These are phyloP conservation scores for Acrocephalus kingi DNA, from an alignment of 2,113 vertebrate genomes.

Conservation along the genomic window DNA sequence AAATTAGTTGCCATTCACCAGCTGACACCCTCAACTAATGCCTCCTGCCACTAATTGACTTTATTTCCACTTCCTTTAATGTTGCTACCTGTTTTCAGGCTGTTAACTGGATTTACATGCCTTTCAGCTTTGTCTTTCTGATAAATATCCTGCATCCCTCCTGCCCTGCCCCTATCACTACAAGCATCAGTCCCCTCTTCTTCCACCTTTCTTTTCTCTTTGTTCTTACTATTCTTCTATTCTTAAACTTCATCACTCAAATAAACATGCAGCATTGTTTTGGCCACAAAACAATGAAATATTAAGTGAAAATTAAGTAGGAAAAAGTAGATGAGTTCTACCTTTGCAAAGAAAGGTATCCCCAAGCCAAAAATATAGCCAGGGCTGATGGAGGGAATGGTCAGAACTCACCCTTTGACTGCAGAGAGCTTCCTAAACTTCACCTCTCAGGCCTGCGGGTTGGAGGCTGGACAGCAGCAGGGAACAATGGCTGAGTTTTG, in stretches of 20 bases:
- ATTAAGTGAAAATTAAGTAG: neutral
- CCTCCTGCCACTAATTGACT: slow-evolving; percentile 44
- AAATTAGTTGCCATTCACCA: slow-evolving; percentile 28
- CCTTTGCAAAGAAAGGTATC: neutral
- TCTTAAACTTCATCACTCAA: neutral
- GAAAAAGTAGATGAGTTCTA: neutral
- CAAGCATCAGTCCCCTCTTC: neutral
- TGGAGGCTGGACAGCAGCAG: neutral
- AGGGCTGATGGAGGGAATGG: rapidly evolving
- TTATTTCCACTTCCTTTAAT: slow-evolving; percentile 58
- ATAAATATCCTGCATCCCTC: neutral
- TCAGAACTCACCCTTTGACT: neutral
- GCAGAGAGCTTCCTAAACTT: neutral
- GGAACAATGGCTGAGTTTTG: neutral
- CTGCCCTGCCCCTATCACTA: neutral
- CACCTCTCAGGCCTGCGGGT: neutral
- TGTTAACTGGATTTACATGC: slow-evolving; percentile 46
- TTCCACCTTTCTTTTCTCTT: neutral
- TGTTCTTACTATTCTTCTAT: neutral
- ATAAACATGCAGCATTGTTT: neutral
- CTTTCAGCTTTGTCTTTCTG: neutral
- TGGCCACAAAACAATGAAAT: neutral
- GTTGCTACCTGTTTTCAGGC: slow-evolving; percentile 18
- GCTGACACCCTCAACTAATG: slow-evolving; percentile 35
- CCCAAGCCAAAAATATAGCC: too few species aligned